A percentile compares a stretch with the other conserved stretches of the same genome.
phyloP scores from a whole-genome alignment of 2,888 invertebrate species.

The Heteropelma amictum region DNA sequence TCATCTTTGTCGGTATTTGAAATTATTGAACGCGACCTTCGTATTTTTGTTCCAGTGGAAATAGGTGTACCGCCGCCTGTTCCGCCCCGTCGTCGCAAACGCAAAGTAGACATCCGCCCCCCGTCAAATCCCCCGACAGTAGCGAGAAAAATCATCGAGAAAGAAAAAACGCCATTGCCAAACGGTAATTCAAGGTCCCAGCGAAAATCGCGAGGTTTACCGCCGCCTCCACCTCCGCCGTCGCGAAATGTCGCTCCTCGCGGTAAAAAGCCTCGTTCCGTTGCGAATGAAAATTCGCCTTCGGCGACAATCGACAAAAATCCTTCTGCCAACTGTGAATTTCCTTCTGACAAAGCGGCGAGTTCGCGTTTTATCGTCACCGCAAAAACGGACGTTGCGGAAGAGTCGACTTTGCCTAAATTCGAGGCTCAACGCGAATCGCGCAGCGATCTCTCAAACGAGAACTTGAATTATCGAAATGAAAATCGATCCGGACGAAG shows the following conservation, averaged over 20 bases:
- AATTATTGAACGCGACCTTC: not conserved
- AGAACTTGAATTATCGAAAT: conserved; percentile 14
- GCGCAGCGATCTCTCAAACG: not conserved
- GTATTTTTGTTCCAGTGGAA: conserved; percentile 62
- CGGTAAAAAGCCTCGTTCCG: conserved; percentile 40
- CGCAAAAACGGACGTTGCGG: not conserved
- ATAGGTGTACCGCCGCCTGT: conserved; percentile 69
- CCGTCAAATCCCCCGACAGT: conserved; percentile 49
- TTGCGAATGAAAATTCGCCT: conserved; percentile 16
- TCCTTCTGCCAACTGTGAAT: too few species aligned
- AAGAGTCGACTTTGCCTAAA: not conserved
- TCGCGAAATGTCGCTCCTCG: conserved; percentile 30
- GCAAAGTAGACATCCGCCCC: conserved; percentile 58
- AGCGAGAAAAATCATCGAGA: conserved; percentile 31
- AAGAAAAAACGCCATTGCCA: conserved; percentile 24
- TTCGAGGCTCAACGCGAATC: not conserved
- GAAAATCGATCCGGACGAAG: conserved; percentile 45
- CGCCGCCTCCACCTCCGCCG: conserved; percentile 57
- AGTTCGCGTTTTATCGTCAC: conserved; percentile 14
- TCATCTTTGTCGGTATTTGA: not conserved
- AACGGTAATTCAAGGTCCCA: conserved; percentile 31
- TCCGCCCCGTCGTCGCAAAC: conserved; percentile 73
- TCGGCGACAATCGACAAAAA: too few species aligned
- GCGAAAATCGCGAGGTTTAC: conserved; percentile 60
- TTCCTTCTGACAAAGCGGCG: too few species aligned